Evolutionary conservation across 2,797 vertebrate species (phyloP).

Genomic region (Oreochromis mossambicus): DNA sequence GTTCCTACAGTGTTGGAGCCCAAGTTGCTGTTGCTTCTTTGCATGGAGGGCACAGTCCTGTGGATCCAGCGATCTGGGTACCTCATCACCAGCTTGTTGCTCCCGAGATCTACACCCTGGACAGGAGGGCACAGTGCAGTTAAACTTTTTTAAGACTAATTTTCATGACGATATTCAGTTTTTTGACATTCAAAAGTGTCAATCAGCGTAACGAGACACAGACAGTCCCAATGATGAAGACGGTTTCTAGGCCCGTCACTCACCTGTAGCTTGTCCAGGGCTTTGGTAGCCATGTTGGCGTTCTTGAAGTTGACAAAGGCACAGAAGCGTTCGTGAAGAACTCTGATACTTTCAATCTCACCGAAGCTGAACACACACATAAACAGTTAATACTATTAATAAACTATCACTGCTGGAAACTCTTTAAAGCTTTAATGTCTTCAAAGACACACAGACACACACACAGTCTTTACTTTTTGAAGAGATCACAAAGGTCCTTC

Average conservation of each 20-base stretch:
- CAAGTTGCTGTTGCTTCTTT: neutral
- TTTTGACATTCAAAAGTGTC: rapidly evolving
- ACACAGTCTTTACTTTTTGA: constrained; percentile 63
- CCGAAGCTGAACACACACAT: constrained; percentile 48
- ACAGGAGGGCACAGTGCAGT: neutral
- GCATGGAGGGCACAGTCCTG: neutral
- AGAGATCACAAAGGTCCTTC: constrained; percentile 69
- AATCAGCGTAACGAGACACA: rapidly evolving
- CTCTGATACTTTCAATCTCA: constrained; percentile 62
- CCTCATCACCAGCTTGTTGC: constrained; percentile 71
- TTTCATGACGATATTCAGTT: neutral
- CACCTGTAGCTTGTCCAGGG: constrained; percentile 65
- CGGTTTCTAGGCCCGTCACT: neutral
- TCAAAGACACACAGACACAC: neutral
- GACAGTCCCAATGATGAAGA: neutral
- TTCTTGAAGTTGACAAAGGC: constrained; percentile 72
- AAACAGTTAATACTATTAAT: neutral
- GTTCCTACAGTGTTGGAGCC: neutral
- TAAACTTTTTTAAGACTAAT: neutral
- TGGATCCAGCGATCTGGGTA: constrained; percentile 72
- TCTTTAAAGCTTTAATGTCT: neutral
- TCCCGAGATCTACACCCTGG: constrained; percentile 48
- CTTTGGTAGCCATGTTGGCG: constrained; percentile 57
- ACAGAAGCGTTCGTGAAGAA: constrained; percentile 61
- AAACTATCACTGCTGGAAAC: neutral